phyloP scores from a whole-genome alignment of 2,888 invertebrate species.

The Drosophila setosimentum region DNA sequence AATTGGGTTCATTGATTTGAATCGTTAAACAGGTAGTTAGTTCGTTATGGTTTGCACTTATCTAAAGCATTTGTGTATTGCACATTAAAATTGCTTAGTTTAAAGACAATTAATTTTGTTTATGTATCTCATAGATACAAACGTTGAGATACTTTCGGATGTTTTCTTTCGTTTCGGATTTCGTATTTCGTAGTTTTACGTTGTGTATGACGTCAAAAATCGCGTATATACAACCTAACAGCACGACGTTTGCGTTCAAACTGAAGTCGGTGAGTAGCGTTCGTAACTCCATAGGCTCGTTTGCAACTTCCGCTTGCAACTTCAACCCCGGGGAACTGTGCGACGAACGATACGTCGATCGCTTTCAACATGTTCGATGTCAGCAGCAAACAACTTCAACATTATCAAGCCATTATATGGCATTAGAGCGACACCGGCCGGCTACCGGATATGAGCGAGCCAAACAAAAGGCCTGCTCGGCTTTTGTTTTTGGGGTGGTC shows the following conservation, averaged over 20 bases:
- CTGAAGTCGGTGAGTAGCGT: constrained; percentile 33
- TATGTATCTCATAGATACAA: constrained; percentile 51
- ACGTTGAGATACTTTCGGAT: constrained; percentile 20
- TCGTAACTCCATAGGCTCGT: constrained; percentile 27
- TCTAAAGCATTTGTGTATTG: constrained; percentile 54
- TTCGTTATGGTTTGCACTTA: constrained; percentile 36
- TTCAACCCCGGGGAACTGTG: constrained; percentile 39
- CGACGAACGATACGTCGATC: constrained; percentile 28
- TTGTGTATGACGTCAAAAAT: neutral
- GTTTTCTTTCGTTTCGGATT: constrained; percentile 29
- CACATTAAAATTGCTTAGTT: constrained; percentile 45
- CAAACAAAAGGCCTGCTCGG: constrained; percentile 67
- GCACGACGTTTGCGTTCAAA: constrained; percentile 59
- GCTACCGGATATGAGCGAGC: constrained; percentile 74
- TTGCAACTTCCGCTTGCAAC: constrained; percentile 14
- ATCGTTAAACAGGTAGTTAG: constrained; percentile 66
- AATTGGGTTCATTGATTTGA: constrained; percentile 19
- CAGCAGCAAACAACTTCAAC: constrained; percentile 23
- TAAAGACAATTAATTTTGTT: constrained; percentile 13
- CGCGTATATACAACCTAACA: constrained; percentile 71
- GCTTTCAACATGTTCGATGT: constrained; percentile 49
- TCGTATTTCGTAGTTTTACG: constrained; percentile 33
- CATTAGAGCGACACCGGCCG: constrained; percentile 61
- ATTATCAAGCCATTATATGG: constrained; percentile 65
- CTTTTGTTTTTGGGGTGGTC: constrained; percentile 65